Evolutionary conservation across 2,113 vertebrate species (phyloP), one percentile per base, ranked within the genome.

Genomic region (Ivindomyrus marchei): DNA sequence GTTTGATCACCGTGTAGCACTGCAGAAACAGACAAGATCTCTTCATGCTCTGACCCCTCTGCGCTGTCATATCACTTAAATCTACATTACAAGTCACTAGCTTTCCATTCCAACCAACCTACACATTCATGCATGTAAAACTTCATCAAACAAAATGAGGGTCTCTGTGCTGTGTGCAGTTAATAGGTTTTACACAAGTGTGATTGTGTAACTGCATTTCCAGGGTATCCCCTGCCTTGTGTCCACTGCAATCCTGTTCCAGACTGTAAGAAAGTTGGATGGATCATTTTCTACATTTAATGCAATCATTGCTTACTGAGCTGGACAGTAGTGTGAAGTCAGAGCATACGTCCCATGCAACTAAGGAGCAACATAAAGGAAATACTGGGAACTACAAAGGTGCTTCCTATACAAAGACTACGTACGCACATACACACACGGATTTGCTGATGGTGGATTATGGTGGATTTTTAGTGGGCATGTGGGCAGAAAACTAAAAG

Each of bases 1-100:
- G 92, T 8, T 80, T 92, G 92, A 96, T 90, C 91, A 95, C 92
- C 1, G 92, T 94, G 95, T 97, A 99, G 93, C 98, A 99, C 98
- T 99, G 94, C 5, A 95, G 96, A 93, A 94, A 70, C 39, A 52
- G n/a, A 88, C 88, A 74, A 4, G 21, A 13, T 27, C 50, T 2
- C 36, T 88, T 66, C 62, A 21, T 66, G 21, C 87, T 36, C 87
- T 27, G 11, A 50, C 47, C 0, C 4, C 15, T 87, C 47, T 56
- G 3, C 27, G 58, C 31, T 21, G 47, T n/a, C 58, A 66, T 27
- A 66, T 2, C 24, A 66, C 58, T 66, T 66, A 66, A 3, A 66
- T 66, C 9, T 66, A 27, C 10, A 31, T 70, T 70, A 31, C 62
- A 66, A 66, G n/a, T 27, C 62, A 66, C n/a, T 27, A 27, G 58